Evolutionary conservation across 2,888 invertebrate species (phyloP), one percentile per base, ranked within the genome.

Genomic region (Panzeria rudis): DNA sequence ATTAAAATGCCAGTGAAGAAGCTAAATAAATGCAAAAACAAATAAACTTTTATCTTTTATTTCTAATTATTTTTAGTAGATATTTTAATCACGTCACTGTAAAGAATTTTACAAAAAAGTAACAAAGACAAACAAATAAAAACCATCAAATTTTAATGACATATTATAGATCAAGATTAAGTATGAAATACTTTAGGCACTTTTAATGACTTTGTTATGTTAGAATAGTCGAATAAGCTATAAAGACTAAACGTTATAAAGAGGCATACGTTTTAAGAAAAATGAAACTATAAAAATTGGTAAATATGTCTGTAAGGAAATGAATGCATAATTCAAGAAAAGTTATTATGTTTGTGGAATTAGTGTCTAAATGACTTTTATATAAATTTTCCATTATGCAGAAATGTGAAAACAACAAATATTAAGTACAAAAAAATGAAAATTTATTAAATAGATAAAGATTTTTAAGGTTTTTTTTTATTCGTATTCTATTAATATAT

Each of bases 61-160:
- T 66, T 73, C 52, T 73, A 66, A 80, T 80, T 80, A 64, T 54
- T 59, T 79, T 80, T 59, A 66, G 17, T 73, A 73, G 56, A 66
- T 80, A 80, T 80, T 80, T 80, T 80, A 66, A 73, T 80, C 73
- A 80, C 80, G 80, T 80, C 59, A 38, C 52, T 47, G 56, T 38
- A 23, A 54, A 66, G 47, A 72, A 66, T 35, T 72, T 79, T 7
- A 20, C 29, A 25, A 41, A 62, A 59, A 3, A 32, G 1, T 15
- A 66, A 29, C 7, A 69, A 38, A 59, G 61, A 8, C 15, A 59
- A 59, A 50, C 29, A 56, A 64, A 64, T 8, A 71, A 44, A 66
- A 56, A 47, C 2, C 8, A 41, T 54, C 17, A 64, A 64, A 79
- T 47, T 56, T 66, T 73, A 73, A 73, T 59, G 73, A 72, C 64